Evolutionary conservation across 2,888 invertebrate genomes (phyloP), one percentile per base, ranked within the genome.

Genomic region (Cyaniris semiargus): DNA sequence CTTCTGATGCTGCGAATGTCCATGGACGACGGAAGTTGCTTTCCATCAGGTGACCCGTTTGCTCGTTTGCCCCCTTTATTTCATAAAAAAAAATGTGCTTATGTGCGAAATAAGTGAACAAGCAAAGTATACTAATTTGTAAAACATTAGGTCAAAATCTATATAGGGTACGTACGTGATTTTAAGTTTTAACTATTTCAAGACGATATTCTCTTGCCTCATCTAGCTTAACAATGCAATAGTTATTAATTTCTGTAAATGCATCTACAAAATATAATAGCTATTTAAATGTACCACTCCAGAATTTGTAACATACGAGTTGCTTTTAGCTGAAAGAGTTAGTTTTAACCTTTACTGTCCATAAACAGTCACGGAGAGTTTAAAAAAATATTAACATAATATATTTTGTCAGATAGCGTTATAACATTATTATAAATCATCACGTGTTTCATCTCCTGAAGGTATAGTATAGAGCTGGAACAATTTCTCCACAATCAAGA

Each of bases 401-500:
- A 44, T 44, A 10, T 44, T 44, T 44, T 44, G 18, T 56, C n/a
- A n/a, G 56, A 56, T n/a, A 44, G 44, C 44, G 13, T 3, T 44
- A 44, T 44, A 10, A 13, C 44, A 38, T 10, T 38, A 13, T 44
- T 10, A 13, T 10, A 10, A 1, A 44, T 10, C 10, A 44, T 0
- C 13, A 44, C 44, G 44, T 10, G 44, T 44, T 44, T 44, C 44
- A 44, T 18, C 18, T 18, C 5, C 53, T 53, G 53, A 53, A 53
- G 53, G 5, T 53, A 18, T 18, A 53, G 18, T 10, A 3, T 44
- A 44, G n/a, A 58, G n/a, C n/a, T n/a, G n/a, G n/a, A n/a, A 58
- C 6, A 21, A 58, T n/a, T 60, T 21, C 88, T 86, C 85, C 83
- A 58, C 85, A 84, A 90, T 91, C 90, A 91, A 86, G 89, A 85